Conservation (phyloP, 2,113 vertebrate species). For the Setophaga kirtlandii region DNA sequence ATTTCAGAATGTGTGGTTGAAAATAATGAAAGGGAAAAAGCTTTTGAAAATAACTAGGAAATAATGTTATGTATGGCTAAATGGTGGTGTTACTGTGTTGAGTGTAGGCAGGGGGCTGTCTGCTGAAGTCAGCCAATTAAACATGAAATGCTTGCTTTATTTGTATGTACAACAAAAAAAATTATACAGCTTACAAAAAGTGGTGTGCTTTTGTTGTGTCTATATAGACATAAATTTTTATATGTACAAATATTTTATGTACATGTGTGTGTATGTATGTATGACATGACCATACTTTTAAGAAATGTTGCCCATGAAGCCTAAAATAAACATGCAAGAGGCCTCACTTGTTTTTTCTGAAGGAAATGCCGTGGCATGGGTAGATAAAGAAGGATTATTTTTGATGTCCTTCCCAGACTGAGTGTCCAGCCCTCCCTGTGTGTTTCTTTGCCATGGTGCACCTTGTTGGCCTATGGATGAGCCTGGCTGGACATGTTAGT, state of each 20-base stretch:
- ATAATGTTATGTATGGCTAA: background rate
- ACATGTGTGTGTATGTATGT: background rate
- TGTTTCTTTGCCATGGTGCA: background rate
- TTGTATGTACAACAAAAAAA: background rate
- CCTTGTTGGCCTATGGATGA: background rate
- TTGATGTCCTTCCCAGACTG: background rate
- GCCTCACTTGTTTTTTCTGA: background rate
- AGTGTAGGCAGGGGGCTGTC: fast-evolving
- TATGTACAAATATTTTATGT: background rate
- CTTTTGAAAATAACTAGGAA: background rate
- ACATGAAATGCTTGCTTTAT: background rate
- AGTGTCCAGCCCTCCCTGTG: background rate
- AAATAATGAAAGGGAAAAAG: background rate
- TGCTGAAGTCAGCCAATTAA: background rate
- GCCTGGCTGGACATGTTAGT: fast-evolving
- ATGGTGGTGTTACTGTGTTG: background rate
- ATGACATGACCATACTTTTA: background rate
- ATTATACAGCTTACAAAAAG: background rate
- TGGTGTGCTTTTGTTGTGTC: background rate
- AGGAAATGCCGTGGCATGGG: background rate
- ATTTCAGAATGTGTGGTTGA: background rate
- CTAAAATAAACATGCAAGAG: background rate
- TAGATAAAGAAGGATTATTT: background rate
- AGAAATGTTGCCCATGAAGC: background rate
- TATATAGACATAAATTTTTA: background rate